Conservation (phyloP, 53 echinoderm and acorn worm species). For the Crossaster papposus region DNA sequence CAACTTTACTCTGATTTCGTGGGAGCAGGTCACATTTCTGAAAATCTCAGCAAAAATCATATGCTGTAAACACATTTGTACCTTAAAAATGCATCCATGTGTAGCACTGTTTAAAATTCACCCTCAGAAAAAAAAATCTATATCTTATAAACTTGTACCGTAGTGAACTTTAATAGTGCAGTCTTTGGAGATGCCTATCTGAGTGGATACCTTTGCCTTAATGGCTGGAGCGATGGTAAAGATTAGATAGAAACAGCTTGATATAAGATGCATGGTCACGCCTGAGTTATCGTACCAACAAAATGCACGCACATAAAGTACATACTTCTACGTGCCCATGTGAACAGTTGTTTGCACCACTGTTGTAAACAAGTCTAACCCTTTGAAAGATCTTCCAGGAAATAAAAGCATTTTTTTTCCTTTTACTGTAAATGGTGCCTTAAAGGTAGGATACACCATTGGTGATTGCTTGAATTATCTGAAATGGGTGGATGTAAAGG, state of each 20-base stretch:
- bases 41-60: too few species aligned
- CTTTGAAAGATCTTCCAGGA: neutral
- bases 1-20: too few species aligned
- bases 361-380: neutral
- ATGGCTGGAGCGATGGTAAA: conserved; percentile 39
- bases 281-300: neutral
- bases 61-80: too few species aligned
- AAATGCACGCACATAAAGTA: neutral
- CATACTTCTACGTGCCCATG: neutral
- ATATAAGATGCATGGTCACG: conserved; percentile 35
- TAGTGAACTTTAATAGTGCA: conserved; percentile 34
- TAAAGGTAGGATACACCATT: neutral
- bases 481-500: too few species aligned
- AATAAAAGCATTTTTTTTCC: neutral
- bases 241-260: conserved; percentile 21
- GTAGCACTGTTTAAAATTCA: neutral
- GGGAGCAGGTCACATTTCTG: too few species aligned
- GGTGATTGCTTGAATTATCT: too few species aligned
- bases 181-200: conserved; percentile 4
- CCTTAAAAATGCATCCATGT: neutral
- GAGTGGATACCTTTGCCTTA: conserved; percentile 22
- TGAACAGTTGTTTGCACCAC: neutral
- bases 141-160: neutral
- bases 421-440: neutral
- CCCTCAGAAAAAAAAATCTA: neutral